phyloP scores from a whole-genome alignment of 2,113 vertebrate genomes.

The Bos javanicus region DNA sequence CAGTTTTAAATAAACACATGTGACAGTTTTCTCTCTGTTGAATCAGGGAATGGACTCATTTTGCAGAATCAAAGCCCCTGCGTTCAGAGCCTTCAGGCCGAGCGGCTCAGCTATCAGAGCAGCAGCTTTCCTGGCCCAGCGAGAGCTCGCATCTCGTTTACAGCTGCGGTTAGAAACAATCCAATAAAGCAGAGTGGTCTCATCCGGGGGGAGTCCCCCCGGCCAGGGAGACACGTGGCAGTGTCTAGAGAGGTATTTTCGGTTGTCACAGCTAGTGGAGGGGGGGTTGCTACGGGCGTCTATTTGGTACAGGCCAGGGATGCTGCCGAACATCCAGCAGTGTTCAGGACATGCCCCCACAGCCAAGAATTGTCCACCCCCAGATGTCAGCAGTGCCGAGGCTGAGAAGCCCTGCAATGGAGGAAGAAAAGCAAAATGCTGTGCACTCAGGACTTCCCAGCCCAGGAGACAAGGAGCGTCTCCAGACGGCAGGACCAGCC shows the following conservation, averaged over 20 bases:
- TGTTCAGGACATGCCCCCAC: fast-evolving
- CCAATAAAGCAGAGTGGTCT: neutral
- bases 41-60: neutral
- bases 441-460: neutral
- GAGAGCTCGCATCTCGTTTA: neutral
- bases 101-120: neutral
- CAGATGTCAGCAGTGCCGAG: fast-evolving
- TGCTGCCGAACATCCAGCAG: neutral
- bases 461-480: neutral
- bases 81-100: neutral
- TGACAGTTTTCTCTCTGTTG: neutral
- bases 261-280: neutral
- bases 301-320: neutral
- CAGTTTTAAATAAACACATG: neutral
- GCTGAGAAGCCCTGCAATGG: neutral
- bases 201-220: neutral
- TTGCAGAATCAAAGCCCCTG: neutral
- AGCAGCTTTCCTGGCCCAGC: fast-evolving
- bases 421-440: neutral
- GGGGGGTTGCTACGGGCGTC: fast-evolving
- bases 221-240: neutral
- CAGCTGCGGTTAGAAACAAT: fast-evolving
- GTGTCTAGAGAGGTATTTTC: neutral
- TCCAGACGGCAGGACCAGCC: neutral
- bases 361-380: fast-evolving